Base-by-base conservation (phyloP, 2,113 vertebrate species). In the Tenebrosternarchus preto region DNA sequence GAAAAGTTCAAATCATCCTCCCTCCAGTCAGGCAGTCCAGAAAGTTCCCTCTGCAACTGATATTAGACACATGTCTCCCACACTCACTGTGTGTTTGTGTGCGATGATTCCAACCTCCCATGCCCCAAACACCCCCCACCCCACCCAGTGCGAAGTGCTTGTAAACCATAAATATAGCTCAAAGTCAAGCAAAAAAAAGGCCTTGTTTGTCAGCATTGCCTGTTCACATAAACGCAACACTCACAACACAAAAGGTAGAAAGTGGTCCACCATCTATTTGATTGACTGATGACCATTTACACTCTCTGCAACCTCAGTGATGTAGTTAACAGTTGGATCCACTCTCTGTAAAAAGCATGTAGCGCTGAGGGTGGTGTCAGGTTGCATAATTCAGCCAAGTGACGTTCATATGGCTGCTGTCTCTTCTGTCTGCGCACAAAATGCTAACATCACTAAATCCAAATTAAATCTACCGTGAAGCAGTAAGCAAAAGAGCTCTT, bases 291-390 rank as follows among this genome's bases (percentile, higher is more conserved):
- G 22, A 39, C 57, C 25, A 6, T n/a, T 20, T 27, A 19, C n/a
- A 12, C 24, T 29, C 24, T 27, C 8, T 19, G 24, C 11, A 9
- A 33, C 29, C 6, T 7, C 5, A n/a, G 19, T 67, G n/a, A 67
- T 67, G 29, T 67, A 33, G 27, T 33, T 67, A 29, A 76, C 39
- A 53, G 74, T 50, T 1, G 36, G 43, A 46, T 29, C 24, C 50
- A 19, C 43, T 50, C 25, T 1, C 36, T 76, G 31, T 76, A 53
- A 46, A 76, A 76, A 76, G 73, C 31, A 60, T 22, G n/a, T 60
- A 60, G 43, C 56, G 61, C 31, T 15, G 53, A 33, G 31, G n/a
- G 25, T 7, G 7, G 56, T 61, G 72, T 76, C 59, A 29, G 22
- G 36, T 76, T 63, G 60, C 70, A 22, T 59, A 59, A 59, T 59